Evolutionary conservation across 2,888 invertebrate genomes (phyloP).

Genomic region (Philereme vetulata): DNA sequence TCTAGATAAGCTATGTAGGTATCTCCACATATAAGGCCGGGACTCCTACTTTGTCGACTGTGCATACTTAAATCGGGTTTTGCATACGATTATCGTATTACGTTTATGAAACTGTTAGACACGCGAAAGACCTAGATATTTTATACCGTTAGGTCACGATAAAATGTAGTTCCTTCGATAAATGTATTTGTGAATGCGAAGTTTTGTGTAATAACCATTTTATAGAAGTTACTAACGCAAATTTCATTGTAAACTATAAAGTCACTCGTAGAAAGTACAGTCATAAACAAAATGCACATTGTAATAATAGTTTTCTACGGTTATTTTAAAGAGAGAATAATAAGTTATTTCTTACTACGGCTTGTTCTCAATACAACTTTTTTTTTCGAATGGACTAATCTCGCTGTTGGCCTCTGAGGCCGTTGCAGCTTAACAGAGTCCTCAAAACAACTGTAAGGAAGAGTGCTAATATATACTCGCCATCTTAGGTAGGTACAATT

Average conservation of each 20-base stretch:
- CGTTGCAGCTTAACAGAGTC: too few species aligned
- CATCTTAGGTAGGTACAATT: too few species aligned
- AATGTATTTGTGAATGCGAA: constrained; percentile 22
- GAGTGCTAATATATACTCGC: too few species aligned
- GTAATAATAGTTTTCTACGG: too few species aligned
- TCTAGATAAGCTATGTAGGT: constrained; percentile 12
- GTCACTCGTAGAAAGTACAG: too few species aligned
- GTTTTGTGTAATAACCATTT: constrained; percentile 17
- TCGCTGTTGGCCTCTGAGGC: too few species aligned
- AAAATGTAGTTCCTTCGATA: constrained; percentile 27
- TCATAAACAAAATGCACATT: too few species aligned
- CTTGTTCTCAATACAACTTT: too few species aligned
- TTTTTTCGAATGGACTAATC: too few species aligned
- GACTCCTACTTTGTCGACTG: constrained; percentile 36
- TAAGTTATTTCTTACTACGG: too few species aligned
- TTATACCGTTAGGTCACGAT: constrained; percentile 38
- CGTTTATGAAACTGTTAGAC: constrained; percentile 38
- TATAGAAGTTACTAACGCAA: constrained; percentile 22
- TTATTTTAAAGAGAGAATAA: too few species aligned
- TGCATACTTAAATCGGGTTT: constrained; percentile 52
- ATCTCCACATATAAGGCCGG: constrained; percentile 26
- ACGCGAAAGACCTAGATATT: constrained; percentile 38
- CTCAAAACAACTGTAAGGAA: too few species aligned
- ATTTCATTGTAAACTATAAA: neutral
- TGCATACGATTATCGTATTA: constrained; percentile 53